Evolutionary conservation across 2,888 invertebrate genomes (phyloP), one percentile per base, ranked within the genome.

Genomic region (Agrochola litura): DNA sequence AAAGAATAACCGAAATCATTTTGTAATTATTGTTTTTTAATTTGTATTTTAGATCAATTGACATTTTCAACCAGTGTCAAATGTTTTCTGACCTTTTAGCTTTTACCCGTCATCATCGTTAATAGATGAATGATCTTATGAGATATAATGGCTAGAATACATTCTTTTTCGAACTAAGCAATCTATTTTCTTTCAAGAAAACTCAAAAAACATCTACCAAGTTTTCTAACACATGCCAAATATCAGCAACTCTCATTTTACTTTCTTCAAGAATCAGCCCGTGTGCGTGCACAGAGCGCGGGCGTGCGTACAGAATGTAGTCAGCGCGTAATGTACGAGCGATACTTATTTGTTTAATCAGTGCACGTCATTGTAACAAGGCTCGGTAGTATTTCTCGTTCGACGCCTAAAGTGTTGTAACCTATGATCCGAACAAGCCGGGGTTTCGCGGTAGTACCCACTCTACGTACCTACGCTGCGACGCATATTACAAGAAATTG

Each of bases 271-370:
- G 77, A 85, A 82, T 41, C 86, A 10, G 74, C 82, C 86, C 88
- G 92, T 93, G 92, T 92, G 88, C 37, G 19, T 0, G 67, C 25
- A 4, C 70, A 37, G 63, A 10, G 56, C 43, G 73, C 82, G 78
- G 61, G 73, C 88, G 89, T 85, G 90, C 88, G 90, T 87, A 83
- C 86, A 67, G 76, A 58, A 54, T 63, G 75, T 69, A 78, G 82
- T 84, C 82, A 66, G 82, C 78, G 77, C 76, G 88, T 90, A 89
- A 89, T 84, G 86, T 89, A 88, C 90, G 90, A 87, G 86, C 86
- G 81, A 87, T 87, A 86, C 86, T 89, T 87, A 89, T 89, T 88
- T 88, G 88, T 90, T 90, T 88, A 91, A 91, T 91, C 91, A 91
- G 81, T 73, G 83, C 84, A 78, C 81, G 74, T 84, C 88, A 88